These are phyloP conservation scores for Archips xylosteana DNA, from an alignment of 2,888 invertebrate species.

Conservation along the genomic window DNA sequence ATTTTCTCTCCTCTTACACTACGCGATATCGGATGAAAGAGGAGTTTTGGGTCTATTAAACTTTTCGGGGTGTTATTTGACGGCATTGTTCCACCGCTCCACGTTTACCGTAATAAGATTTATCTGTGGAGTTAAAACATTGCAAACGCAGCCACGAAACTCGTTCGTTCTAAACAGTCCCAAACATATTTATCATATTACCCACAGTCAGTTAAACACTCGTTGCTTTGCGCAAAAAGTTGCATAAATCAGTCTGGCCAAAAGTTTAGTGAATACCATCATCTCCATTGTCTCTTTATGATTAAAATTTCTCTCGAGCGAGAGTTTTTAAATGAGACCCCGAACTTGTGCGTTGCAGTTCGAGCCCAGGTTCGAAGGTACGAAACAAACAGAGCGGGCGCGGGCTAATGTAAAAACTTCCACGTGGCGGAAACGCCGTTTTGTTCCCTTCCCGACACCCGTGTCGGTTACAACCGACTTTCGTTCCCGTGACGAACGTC, in stretches of 20 bases:
- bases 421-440: constrained; percentile 63
- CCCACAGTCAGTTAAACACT: constrained; percentile 47
- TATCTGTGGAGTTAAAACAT: constrained; percentile 47
- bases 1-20: constrained; percentile 20
- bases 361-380: constrained; percentile 68
- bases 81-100: constrained; percentile 34
- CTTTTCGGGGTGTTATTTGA: constrained; percentile 39
- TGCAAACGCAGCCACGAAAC: constrained; percentile 52
- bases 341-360: constrained; percentile 74
- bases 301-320: constrained; percentile 71
- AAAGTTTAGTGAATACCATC: constrained; percentile 68
- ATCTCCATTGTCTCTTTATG: constrained; percentile 78
- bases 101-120: constrained; percentile 37
- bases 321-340: constrained; percentile 77
- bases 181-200: constrained; percentile 53
- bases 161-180: constrained; percentile 48
- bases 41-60: constrained; percentile 37
- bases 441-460: constrained; percentile 74
- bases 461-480: constrained; percentile 58
- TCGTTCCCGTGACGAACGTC: constrained; percentile 39
- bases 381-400: constrained; percentile 73
- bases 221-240: constrained; percentile 55
- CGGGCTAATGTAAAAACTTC: constrained; percentile 81
- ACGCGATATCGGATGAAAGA: constrained; percentile 27
- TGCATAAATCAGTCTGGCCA: constrained; percentile 63